Percentiles rank a stretch among this genome's conserved stretches.
Conservation (phyloP, 1,140 invertebrate genomes). For the Pseudomyrmex dendroicus region DNA sequence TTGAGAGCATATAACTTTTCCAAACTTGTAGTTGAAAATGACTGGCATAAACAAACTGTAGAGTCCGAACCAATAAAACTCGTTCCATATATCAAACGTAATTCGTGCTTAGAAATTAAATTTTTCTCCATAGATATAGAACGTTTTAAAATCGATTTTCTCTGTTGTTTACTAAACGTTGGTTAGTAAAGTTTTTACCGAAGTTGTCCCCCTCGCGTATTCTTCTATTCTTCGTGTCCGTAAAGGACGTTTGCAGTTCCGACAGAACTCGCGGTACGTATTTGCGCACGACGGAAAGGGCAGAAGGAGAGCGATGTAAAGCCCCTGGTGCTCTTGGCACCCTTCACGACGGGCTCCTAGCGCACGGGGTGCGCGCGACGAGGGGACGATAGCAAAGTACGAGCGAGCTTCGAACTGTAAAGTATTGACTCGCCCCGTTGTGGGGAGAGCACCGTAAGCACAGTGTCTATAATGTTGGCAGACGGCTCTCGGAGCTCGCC, state of each 20-base stretch:
- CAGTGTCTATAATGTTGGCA: constrained; percentile 67
- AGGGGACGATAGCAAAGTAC: constrained; percentile 34
- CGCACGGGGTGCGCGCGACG: constrained; percentile 27
- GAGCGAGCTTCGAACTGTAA: constrained; percentile 66
- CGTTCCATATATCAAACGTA: not conserved
- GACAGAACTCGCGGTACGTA: constrained; percentile 53
- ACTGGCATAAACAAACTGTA: not conserved
- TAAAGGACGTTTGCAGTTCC: constrained; percentile 14
- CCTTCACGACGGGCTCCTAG: constrained; percentile 44
- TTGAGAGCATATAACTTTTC: too few relatives aligned
- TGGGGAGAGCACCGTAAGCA: constrained; percentile 64
- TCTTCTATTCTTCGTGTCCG: not conserved
- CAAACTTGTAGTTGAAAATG: not conserved
- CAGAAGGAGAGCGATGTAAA: constrained; percentile 56
- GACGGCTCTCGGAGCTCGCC: constrained; percentile 64
- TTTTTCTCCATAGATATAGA: not conserved
- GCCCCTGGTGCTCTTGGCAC: constrained; percentile 60
- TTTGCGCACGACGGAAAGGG: constrained; percentile 65
- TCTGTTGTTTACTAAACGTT: not conserved
- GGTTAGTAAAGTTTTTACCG: not conserved
- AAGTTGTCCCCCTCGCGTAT: not conserved
- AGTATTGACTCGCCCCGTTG: constrained; percentile 74
- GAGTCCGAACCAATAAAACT: not conserved
- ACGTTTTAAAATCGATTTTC: not conserved
- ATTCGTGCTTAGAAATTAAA: not conserved